Conservation (phyloP, 2,113 vertebrate genomes). For the Chitala chitala region DNA sequence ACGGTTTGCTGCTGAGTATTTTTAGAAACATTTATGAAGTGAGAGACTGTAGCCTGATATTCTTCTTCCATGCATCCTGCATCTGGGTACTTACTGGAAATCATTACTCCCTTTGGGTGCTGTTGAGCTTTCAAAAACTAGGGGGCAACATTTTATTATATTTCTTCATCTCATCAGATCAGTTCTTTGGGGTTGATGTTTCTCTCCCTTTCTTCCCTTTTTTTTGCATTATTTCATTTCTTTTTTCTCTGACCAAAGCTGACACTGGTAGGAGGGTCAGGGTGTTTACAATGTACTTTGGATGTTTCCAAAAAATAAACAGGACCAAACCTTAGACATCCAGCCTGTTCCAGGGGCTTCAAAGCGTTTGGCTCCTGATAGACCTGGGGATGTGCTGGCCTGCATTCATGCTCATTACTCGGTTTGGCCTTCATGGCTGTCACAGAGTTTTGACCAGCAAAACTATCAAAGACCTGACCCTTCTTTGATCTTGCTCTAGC, state of each 20-base stretch:
- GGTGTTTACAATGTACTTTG: not conserved
- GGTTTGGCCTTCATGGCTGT: constrained; percentile 5
- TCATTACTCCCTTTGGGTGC: not conserved
- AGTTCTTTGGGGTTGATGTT: not conserved
- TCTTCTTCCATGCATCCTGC: not conserved
- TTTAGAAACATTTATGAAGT: no score
- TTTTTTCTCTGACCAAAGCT: not conserved
- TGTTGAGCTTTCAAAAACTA: constrained; percentile 29
- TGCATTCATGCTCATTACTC: not conserved
- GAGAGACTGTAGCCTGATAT: no score
- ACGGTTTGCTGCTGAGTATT: no score
- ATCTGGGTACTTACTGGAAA: not conserved
- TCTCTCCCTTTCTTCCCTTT: not conserved
- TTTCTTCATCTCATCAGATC: not conserved
- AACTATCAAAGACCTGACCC: not conserved
- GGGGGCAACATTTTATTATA: constrained; percentile 36
- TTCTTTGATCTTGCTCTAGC: constrained; percentile 9
- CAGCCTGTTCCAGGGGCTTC: not conserved
- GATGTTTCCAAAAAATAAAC: constrained; percentile 7
- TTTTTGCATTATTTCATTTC: not conserved
- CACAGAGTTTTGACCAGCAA: not conserved
- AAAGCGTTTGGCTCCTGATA: not conserved
- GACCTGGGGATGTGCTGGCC: not conserved
- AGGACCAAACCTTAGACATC: not conserved
- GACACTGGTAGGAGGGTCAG: not conserved